Conservation (phyloP, 2,797 vertebrate species). For the Limosa lapponica region DNA sequence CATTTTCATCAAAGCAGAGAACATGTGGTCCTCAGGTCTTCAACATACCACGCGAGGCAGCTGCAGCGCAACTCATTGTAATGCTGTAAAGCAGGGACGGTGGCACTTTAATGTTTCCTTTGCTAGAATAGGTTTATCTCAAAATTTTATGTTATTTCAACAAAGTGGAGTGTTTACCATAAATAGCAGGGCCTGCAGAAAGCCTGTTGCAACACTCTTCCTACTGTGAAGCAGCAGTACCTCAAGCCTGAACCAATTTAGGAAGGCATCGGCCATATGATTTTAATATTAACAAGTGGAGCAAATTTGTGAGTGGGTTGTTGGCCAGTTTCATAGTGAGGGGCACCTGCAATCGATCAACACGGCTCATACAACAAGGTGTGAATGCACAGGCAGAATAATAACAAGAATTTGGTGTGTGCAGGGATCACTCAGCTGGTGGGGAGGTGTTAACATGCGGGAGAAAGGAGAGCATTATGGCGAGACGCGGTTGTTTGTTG, state of each 20-base stretch:
- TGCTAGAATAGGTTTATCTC: slow-evolving; percentile 28
- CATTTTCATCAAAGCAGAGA: not conserved
- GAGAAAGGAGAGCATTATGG: not conserved
- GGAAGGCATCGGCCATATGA: slow-evolving; percentile 58
- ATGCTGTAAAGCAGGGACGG: not conserved
- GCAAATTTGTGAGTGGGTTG: slow-evolving; percentile 59
- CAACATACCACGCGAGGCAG: not conserved
- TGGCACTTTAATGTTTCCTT: not conserved
- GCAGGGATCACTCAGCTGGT: slow-evolving; percentile 20
- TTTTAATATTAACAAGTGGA: slow-evolving; percentile 68
- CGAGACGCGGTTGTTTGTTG: not conserved
- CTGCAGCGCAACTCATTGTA: not conserved
- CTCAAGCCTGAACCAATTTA: slow-evolving; percentile 71
- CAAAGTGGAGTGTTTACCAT: slow-evolving; percentile 49
- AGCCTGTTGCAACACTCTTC: slow-evolving; percentile 2
- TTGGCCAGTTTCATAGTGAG: slow-evolving; percentile 25
- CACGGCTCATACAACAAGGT: slow-evolving; percentile 48
- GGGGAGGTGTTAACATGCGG: slow-evolving; percentile 16
- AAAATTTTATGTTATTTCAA: slow-evolving; percentile 53
- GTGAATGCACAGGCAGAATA: slow-evolving; percentile 21
- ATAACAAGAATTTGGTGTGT: not conserved
- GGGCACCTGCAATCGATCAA: slow-evolving; percentile 70
- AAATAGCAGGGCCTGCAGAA: slow-evolving; percentile 52
- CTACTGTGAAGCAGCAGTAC: slow-evolving; percentile 40
- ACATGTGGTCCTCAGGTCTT: not conserved